These are phyloP conservation scores for Agrilus biguttatus DNA, from an alignment of 2,888 invertebrate species.

Conservation along the genomic window DNA sequence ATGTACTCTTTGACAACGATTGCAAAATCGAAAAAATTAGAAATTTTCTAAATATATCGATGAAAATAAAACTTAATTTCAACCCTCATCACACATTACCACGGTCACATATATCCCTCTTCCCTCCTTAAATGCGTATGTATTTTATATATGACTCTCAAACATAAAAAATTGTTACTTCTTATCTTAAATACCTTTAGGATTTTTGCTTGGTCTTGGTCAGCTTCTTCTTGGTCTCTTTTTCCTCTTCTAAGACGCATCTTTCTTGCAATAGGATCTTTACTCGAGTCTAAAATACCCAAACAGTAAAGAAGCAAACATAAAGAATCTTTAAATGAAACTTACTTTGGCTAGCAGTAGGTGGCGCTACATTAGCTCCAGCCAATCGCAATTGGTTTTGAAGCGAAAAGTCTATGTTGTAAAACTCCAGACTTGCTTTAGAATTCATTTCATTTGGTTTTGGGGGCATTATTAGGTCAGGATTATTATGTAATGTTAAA, in stretches of 20 bases:
- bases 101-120: no score
- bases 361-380: conserved; percentile 71
- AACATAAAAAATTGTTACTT: conserved; percentile 5
- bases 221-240: conserved; percentile 65
- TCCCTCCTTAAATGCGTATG: no score
- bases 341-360: conserved; percentile 54
- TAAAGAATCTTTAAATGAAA: conserved; percentile 9
- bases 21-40: no score
- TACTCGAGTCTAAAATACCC: conserved; percentile 39
- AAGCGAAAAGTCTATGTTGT: conserved; percentile 97
- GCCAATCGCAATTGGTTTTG: conserved; percentile 87
- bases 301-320: not conserved
- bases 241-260: conserved; percentile 72
- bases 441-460: conserved; percentile 71
- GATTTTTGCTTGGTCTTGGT: conserved; percentile 78
- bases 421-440: conserved; percentile 78
- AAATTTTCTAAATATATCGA: no score
- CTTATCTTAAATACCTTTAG: conserved; percentile 41
- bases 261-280: conserved; percentile 91
- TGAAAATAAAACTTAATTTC: no score
- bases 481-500: conserved; percentile 85
- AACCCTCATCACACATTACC: no score
- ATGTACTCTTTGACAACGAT: no score
- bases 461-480: conserved; percentile 92
- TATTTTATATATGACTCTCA: not conserved